Conservation (phyloP, 2,888 invertebrate genomes). For the Ophonus ardosiacus region DNA sequence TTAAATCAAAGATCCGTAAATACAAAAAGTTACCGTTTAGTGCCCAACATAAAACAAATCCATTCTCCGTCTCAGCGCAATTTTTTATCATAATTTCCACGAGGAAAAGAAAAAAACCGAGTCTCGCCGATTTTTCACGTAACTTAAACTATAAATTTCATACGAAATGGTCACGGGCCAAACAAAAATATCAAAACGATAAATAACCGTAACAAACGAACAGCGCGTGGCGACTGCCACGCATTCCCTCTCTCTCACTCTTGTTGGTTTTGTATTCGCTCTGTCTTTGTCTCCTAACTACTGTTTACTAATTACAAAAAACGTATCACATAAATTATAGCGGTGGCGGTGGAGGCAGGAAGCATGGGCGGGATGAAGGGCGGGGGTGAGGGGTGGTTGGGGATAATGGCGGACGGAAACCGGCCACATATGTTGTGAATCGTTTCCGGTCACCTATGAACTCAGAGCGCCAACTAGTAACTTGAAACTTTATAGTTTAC, state of each 20-base stretch:
- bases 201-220: slow-evolving; percentile 60
- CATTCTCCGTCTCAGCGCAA: slow-evolving; percentile 39
- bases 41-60: slow-evolving; percentile 31
- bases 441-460: slow-evolving; percentile 75
- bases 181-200: slow-evolving; percentile 62
- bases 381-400: slow-evolving; percentile 65
- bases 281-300: slow-evolving; percentile 66
- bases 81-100: slow-evolving; percentile 48
- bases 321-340: slow-evolving; percentile 70
- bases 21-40: slow-evolving; percentile 39
- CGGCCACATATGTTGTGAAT: slow-evolving; percentile 73
- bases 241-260: neutral
- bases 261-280: neutral
- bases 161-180: slow-evolving; percentile 53
- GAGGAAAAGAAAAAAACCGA: slow-evolving; percentile 38
- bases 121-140: slow-evolving; percentile 50
- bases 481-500: slow-evolving; percentile 52
- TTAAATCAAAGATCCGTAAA: slow-evolving; percentile 19
- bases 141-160: slow-evolving; percentile 61
- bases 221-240: slow-evolving; percentile 34
- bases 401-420: slow-evolving; percentile 72
- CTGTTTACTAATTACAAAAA: slow-evolving; percentile 70
- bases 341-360: slow-evolving; percentile 63
- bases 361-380: slow-evolving; percentile 44
- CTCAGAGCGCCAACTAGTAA: slow-evolving; percentile 58